Conservation (phyloP, 1,140 invertebrate genomes). For the Drosophila nannoptera region DNA sequence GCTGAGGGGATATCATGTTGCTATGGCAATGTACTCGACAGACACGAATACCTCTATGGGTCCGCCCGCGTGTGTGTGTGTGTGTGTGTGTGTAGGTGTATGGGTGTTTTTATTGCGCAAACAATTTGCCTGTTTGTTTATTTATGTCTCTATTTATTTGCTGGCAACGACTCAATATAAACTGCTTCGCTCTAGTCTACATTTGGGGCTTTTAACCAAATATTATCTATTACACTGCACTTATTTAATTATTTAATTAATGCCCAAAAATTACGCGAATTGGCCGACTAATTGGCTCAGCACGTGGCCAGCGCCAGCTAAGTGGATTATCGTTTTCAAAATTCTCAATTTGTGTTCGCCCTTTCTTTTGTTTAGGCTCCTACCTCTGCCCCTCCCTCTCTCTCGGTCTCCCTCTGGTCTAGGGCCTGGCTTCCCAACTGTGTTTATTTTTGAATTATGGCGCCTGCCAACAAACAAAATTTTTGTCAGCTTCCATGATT, state of each 20-base stretch:
- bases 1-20: slow-evolving; percentile 24
- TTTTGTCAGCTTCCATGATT: slow-evolving; percentile 25
- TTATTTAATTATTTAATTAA: slow-evolving; percentile 30
- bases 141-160: slow-evolving; percentile 61
- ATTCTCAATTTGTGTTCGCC: background rate
- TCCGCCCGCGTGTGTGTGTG: background rate
- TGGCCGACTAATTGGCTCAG: slow-evolving; percentile 35
- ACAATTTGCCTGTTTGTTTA: slow-evolving; percentile 69
- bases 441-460: slow-evolving; percentile 26
- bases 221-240: slow-evolving; percentile 34
- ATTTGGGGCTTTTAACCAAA: slow-evolving; percentile 35
- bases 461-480: slow-evolving; percentile 22
- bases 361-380: background rate
- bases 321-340: slow-evolving; percentile 26
- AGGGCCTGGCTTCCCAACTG: background rate
- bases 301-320: slow-evolving; percentile 25
- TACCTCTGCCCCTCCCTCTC: background rate
- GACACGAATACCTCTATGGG: slow-evolving; percentile 17
- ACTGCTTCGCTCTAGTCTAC: slow-evolving; percentile 6
- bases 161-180: slow-evolving; percentile 17
- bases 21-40: slow-evolving; percentile 35
- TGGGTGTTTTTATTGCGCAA: slow-evolving; percentile 61
- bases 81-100: slow-evolving; percentile 25
- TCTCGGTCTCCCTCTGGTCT: no score
- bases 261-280: slow-evolving; percentile 6